Evolutionary conservation across 2,797 vertebrate genomes (phyloP).

Genomic region (Sebastes vulpes): DNA sequence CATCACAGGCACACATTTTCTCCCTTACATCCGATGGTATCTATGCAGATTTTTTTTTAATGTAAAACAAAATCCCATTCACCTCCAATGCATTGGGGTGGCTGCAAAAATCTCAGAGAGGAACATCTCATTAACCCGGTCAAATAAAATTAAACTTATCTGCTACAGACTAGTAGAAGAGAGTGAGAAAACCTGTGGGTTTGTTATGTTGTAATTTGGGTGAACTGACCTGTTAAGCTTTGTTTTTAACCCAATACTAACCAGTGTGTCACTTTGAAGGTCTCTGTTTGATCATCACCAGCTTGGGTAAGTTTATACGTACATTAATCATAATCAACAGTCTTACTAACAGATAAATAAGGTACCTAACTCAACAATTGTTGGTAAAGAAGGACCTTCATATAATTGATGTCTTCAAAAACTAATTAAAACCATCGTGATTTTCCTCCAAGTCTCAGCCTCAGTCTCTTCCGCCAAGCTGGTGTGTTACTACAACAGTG

Average conservation of each 20-base stretch:
- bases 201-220: background rate
- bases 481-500: constrained; percentile 86
- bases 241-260: background rate
- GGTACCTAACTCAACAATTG: background rate
- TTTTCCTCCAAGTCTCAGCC: constrained; percentile 54
- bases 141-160: background rate
- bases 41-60: background rate
- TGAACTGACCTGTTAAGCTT: background rate
- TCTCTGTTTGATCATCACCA: constrained; percentile 34
- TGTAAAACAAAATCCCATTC: background rate
- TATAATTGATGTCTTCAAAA: background rate
- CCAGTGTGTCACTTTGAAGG: constrained; percentile 35
- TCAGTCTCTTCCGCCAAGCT: constrained; percentile 78
- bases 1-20: background rate
- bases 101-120: background rate
- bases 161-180: background rate
- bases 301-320: constrained; percentile 41
- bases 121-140: background rate
- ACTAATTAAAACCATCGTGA: background rate
- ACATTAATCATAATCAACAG: background rate
- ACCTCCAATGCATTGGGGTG: background rate
- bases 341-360: background rate
- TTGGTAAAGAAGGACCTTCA: background rate
- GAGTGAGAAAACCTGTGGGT: no score
- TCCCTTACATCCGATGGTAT: background rate